Base-by-base conservation (phyloP, 2,113 vertebrate genomes). In the Chrysemys picta region DNA sequence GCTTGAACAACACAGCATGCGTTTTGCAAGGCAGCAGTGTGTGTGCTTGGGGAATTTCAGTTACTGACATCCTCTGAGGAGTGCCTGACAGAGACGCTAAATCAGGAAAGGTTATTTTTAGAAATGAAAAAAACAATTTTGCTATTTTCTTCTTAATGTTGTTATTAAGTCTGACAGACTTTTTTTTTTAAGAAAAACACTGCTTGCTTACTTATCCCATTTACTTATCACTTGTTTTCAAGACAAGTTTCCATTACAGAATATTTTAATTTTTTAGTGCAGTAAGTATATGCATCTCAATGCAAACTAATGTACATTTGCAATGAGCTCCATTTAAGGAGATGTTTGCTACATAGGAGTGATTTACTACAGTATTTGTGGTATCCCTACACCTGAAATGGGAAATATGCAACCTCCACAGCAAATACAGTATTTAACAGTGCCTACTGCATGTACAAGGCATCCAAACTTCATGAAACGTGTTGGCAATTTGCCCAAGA, bases 21-120 rank as follows among this genome's bases (percentile, higher is more conserved):
- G 50, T 89, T 88, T 84, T 65, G 89, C 72, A 94, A 79, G 76
- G 49, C 57, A 79, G 76, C 29, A 76, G 13, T 19, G 88, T 54
- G 35, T 27, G 69, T 38, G 52, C 80, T 88, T 72, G 79, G 97
- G 88, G 86, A 97, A 97, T 21, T 88, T 50, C 5, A 57, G 88
- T 90, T 95, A 89, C 85, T 82, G 91, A 80, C 82, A 84, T 72
- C 83, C 25, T 80, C 50, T 89, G 53, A 76, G 57, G 89, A 93
- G 35, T 90, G 53, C 78, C 45, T 0, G 2, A 47, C 65, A 85
- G 85, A 62, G 85, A 80, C 9, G 87, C 78, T 87, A 94, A 96
- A 84, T 92, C 54, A 69, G 17, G 47, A 95, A 95, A 96, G 87
- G 53, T 88, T 95, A 95, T 83, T 97, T 97, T 93, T 53, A 91